Percentiles rank a stretch among this genome's conserved stretches.
Conservation (phyloP, 2,888 invertebrate species). For the Lycophotia porphyrea region DNA sequence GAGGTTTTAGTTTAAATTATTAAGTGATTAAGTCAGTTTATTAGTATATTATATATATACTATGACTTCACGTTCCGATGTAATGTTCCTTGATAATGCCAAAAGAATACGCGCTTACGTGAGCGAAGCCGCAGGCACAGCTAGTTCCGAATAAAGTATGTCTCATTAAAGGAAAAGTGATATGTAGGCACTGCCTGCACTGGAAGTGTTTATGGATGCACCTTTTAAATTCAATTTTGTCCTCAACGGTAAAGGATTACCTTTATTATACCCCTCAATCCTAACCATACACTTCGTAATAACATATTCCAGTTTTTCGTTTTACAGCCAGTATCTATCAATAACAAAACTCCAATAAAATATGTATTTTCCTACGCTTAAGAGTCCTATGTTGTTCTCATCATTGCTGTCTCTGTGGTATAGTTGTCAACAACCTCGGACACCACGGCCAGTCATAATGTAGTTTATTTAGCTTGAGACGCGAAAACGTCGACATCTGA, state of each 20-base stretch:
- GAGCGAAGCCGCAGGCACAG: too few relatives aligned
- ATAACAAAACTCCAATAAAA: neutral
- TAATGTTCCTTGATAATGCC: too few relatives aligned
- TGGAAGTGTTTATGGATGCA: neutral
- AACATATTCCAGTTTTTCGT: neutral
- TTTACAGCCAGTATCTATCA: neutral
- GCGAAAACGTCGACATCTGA: neutral
- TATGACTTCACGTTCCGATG: too few relatives aligned
- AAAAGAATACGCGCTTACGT: too few relatives aligned
- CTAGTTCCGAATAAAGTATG: neutral
- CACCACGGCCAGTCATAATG: too few relatives aligned
- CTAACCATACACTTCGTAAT: neutral
- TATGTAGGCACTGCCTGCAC: neutral
- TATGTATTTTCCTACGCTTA: neutral
- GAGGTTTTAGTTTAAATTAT: too few relatives aligned
- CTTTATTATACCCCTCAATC: neutral
- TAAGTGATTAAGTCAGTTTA: too few relatives aligned
- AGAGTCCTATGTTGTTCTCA: too few relatives aligned
- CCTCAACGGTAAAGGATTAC: neutral
- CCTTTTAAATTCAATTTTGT: neutral
- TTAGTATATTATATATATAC: too few relatives aligned
- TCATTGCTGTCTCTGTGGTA: too few relatives aligned
- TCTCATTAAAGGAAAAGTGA: neutral
- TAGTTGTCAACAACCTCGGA: too few relatives aligned
- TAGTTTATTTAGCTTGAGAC: too few relatives aligned